Evolutionary conservation across 2,888 invertebrate species (phyloP).

Genomic region (Hemistola chrysoprasaria): DNA sequence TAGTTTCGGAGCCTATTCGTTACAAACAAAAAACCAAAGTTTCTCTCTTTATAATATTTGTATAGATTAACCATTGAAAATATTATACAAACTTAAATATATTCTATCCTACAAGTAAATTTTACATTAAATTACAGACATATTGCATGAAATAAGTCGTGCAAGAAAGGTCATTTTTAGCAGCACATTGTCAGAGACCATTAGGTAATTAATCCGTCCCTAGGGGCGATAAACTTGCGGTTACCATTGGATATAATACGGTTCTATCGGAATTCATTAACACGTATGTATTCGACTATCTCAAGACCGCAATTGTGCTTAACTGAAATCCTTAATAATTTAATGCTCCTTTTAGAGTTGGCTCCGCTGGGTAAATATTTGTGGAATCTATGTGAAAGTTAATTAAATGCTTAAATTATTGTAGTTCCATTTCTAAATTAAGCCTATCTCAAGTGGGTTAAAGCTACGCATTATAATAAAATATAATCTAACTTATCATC

Average conservation of each 20-base stretch:
- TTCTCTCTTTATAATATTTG: too few species aligned
- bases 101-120: too few species aligned
- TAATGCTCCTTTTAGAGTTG: slow-evolving; percentile 14
- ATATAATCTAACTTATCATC: too few species aligned
- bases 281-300: slow-evolving; percentile 24
- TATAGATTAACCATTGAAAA: too few species aligned
- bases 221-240: slow-evolving; percentile 34
- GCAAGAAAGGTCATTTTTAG: slow-evolving; percentile 24
- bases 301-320: slow-evolving; percentile 25
- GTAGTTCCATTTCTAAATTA: slow-evolving; percentile 11
- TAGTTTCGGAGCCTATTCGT: too few species aligned
- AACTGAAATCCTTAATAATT: slow-evolving; percentile 23
- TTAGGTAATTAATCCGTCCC: slow-evolving; percentile 39
- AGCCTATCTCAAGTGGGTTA: slow-evolving; percentile 1
- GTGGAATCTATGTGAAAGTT: slow-evolving; percentile 14
- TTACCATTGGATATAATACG: slow-evolving; percentile 28
- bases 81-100: too few species aligned
- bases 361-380: slow-evolving; percentile 20
- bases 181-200: slow-evolving; percentile 18
- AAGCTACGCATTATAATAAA: too few species aligned
- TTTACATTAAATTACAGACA: too few species aligned
- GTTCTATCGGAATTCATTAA: slow-evolving; percentile 26
- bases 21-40: too few species aligned
- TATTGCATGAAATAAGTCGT: slow-evolving; percentile 1
- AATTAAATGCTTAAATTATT: slow-evolving; percentile 8